These are phyloP conservation scores for Zoanthus sansibaricus DNA, from an alignment of 92 coral and sea anemone species.

Conservation along the genomic window DNA sequence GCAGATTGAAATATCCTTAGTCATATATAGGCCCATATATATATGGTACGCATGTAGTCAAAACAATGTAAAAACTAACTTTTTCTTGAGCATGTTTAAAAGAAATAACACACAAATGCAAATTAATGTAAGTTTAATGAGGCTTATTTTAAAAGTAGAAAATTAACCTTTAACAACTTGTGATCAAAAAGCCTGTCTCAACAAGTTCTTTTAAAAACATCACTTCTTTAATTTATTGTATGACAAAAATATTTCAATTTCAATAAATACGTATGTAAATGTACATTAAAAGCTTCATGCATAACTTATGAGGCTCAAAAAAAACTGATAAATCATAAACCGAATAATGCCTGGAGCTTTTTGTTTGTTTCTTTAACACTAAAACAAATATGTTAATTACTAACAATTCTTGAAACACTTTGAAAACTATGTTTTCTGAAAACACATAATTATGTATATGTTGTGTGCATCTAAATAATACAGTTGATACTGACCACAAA, in stretches of 20 bases:
- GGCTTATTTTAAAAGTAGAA: too few species aligned
- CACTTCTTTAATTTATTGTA: not conserved
- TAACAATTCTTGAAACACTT: not conserved
- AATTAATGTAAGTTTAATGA: too few species aligned
- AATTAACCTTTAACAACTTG: not conserved
- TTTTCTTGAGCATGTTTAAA: too few species aligned
- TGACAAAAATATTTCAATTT: not conserved
- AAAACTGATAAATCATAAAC: not conserved
- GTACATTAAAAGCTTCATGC: not conserved
- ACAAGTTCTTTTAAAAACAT: not conserved
- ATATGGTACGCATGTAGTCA: too few species aligned
- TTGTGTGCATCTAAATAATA: not conserved
- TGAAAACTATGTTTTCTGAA: not conserved
- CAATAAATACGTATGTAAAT: too few species aligned
- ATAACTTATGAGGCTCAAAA: not conserved
- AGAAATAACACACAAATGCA: too few species aligned
- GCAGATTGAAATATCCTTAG: too few species aligned
- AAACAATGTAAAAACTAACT: too few species aligned
- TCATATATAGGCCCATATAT: too few species aligned
- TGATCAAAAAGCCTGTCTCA: not conserved
- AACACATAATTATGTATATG: not conserved
- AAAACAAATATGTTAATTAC: not conserved
- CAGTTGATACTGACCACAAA: not conserved
- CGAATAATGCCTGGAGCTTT: not conserved
- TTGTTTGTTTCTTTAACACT: not conserved